Evolutionary conservation across 2,797 vertebrate species (phyloP).

Genomic region (Geranospiza caerulescens): DNA sequence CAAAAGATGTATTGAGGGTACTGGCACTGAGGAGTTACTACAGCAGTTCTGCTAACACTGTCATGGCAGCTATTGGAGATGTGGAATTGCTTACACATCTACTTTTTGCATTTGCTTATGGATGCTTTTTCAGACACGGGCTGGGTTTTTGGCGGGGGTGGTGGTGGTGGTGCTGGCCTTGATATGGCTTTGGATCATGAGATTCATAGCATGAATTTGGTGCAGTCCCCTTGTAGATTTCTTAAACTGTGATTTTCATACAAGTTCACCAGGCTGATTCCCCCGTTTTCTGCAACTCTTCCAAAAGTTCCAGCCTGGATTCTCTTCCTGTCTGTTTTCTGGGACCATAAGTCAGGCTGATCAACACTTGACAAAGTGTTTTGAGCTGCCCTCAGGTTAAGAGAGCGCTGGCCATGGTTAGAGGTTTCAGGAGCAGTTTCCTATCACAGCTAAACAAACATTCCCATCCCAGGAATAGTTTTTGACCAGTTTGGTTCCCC

Average conservation of each 20-base stretch:
- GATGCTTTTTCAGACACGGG: background rate
- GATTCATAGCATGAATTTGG: background rate
- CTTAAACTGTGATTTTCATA: background rate
- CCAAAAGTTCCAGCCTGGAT: background rate
- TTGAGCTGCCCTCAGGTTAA: background rate
- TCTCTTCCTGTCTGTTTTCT: background rate
- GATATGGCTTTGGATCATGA: background rate
- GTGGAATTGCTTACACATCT: background rate
- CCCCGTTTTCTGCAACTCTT: background rate
- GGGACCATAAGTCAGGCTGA: no score
- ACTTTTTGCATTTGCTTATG: background rate
- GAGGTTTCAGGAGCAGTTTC: background rate
- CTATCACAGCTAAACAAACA: background rate
- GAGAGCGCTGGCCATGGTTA: fast-evolving
- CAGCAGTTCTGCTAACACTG: background rate
- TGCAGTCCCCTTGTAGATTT: background rate
- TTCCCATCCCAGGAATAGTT: background rate
- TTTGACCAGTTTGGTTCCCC: background rate
- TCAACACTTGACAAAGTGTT: background rate
- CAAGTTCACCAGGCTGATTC: background rate
- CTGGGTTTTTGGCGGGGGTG: fast-evolving
- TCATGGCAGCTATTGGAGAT: background rate
- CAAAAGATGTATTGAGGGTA: background rate
- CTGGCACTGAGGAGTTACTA: background rate
- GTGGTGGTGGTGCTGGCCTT: background rate